Conservation (phyloP, 92 coral and sea anemone genomes). For the Parazoanthus atlanticus region DNA sequence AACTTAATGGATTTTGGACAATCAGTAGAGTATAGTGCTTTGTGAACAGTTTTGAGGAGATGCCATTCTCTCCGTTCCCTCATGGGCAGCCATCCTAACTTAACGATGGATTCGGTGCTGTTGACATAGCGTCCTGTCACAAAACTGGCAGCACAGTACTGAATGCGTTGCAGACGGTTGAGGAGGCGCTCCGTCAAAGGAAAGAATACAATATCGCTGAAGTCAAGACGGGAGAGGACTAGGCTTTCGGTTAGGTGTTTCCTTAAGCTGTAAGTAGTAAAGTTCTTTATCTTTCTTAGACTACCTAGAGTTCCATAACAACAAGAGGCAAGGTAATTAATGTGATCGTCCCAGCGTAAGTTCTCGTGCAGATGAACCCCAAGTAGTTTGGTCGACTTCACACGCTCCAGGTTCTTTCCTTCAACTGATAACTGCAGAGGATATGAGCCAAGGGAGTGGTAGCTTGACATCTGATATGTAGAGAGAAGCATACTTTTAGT, state of each 20-base stretch:
- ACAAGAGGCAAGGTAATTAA: slow-evolving; percentile 37
- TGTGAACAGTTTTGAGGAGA: background rate
- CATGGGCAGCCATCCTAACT: too few species aligned
- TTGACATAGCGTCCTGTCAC: slow-evolving; percentile 37
- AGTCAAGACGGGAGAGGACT: slow-evolving; percentile 42
- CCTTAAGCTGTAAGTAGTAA: slow-evolving; percentile 37
- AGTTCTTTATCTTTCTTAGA: slow-evolving; percentile 53
- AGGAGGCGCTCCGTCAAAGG: too few species aligned
- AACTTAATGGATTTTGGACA: slow-evolving; percentile 2
- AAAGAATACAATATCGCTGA: slow-evolving; percentile 38
- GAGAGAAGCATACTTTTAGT: too few species aligned
- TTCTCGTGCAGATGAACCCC: slow-evolving; percentile 36
- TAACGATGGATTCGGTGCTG: too few species aligned
- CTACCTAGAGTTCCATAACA: slow-evolving; percentile 48
- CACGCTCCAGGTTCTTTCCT: slow-evolving; percentile 22
- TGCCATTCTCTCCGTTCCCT: slow-evolving; percentile 50
- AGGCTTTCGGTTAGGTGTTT: slow-evolving; percentile 44
- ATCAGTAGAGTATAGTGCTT: background rate
- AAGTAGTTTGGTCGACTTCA: slow-evolving; percentile 15
- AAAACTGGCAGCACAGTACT: background rate
- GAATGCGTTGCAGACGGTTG: slow-evolving; percentile 52
- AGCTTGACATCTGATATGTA: too few species aligned
- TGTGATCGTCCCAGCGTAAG: slow-evolving; percentile 45
- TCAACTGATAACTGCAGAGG: background rate
- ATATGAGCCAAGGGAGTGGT: too few species aligned